Conservation (phyloP, 2,797 vertebrate species). For the Hoplostethus atlanticus region DNA sequence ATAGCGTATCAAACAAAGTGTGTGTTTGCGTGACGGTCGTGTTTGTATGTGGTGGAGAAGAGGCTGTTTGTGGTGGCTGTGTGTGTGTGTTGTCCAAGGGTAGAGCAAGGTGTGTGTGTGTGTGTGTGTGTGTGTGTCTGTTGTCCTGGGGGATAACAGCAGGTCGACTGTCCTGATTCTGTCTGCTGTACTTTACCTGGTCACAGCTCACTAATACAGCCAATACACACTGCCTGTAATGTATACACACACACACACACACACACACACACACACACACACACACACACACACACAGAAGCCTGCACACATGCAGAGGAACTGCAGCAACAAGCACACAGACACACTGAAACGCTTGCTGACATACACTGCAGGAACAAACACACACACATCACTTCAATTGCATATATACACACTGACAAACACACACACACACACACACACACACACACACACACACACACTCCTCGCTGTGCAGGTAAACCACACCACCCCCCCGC, state of each 20-base stretch:
- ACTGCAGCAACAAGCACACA: neutral
- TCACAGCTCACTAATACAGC: conserved; percentile 60
- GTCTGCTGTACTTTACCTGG: conserved; percentile 69
- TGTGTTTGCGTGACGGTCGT: neutral
- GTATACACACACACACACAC: conserved; percentile 4
- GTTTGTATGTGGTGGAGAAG: conserved; percentile 18
- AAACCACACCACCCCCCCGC: neutral
- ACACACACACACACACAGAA: conserved; percentile 19
- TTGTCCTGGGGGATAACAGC: conserved; percentile 69
- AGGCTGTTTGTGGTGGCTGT: conserved; percentile 5
- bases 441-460: no score
- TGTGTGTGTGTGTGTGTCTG: conserved; percentile 26
- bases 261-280: conserved; percentile 19
- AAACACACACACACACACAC: neutral
- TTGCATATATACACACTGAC: neutral
- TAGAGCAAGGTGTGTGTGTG: conserved; percentile 13
- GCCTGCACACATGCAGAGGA: conserved; percentile 14
- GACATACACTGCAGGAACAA: neutral
- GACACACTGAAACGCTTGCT: neutral
- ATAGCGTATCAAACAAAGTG: neutral
- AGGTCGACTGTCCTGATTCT: conserved; percentile 72
- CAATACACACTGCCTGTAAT: conserved; percentile 1
- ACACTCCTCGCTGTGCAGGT: neutral
- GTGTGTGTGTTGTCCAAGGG: conserved; percentile 4
- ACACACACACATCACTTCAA: neutral